Conservation (phyloP, 2,113 vertebrate genomes). For the Gracilinanus agilis region DNA sequence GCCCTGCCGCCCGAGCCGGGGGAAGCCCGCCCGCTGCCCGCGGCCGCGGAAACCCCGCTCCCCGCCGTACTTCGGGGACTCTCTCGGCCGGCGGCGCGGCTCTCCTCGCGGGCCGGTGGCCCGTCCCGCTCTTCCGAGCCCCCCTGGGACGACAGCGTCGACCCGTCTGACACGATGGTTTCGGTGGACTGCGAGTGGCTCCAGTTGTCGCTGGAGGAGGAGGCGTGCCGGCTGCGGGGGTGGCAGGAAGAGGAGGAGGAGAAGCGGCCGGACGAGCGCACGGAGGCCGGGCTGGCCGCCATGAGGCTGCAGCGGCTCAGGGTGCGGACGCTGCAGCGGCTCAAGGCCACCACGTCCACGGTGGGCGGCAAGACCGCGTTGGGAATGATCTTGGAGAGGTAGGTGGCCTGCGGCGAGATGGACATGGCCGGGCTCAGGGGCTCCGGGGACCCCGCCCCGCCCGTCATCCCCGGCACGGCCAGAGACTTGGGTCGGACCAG, state of each 20-base stretch:
- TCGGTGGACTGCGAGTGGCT: slow-evolving; percentile 94
- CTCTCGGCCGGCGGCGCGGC: slow-evolving; percentile 60
- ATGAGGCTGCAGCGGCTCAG: slow-evolving; percentile 93
- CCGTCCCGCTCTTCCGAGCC: slow-evolving; percentile 83
- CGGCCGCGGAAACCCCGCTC: slow-evolving; percentile 70
- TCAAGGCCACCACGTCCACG: slow-evolving; percentile 94
- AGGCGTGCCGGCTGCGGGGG: slow-evolving; percentile 82
- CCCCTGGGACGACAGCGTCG: slow-evolving; percentile 90
- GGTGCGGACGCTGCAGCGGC: slow-evolving; percentile 85
- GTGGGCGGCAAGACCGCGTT: slow-evolving; percentile 95
- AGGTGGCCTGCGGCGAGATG: slow-evolving; percentile 96
- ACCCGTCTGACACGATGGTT: slow-evolving; percentile 92
- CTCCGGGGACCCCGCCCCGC: slow-evolving; percentile 86
- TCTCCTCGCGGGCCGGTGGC: neutral
- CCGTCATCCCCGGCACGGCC: slow-evolving; percentile 92
- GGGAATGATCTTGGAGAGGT: slow-evolving; percentile 97
- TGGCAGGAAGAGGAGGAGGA: slow-evolving; percentile 79
- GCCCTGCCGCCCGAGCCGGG: slow-evolving; percentile 53
- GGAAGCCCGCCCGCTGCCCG: slow-evolving; percentile 62
- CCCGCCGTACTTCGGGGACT: slow-evolving; percentile 53
- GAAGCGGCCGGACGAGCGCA: slow-evolving; percentile 86
- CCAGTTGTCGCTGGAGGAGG: slow-evolving; percentile 89
- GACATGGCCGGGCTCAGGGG: slow-evolving; percentile 94
- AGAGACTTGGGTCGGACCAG: slow-evolving; percentile 92
- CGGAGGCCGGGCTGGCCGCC: slow-evolving; percentile 90